A percentile compares a stretch with the other conserved stretches of the same genome.
Evolutionary conservation across 2,113 vertebrate species (phyloP).

Genomic region (Rhizomys pruinosus): DNA sequence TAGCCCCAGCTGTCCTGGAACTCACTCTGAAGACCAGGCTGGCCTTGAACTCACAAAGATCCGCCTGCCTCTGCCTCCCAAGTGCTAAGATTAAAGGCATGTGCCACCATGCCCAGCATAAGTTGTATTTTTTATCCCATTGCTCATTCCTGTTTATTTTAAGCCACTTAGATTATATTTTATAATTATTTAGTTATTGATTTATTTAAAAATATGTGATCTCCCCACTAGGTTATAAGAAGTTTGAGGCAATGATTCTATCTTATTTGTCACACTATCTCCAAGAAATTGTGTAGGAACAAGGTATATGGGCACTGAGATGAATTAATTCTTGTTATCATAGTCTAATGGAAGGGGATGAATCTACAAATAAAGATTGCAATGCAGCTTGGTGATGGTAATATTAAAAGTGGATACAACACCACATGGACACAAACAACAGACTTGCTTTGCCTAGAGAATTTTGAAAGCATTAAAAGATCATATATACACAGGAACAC

Average conservation of each 20-base stretch:
- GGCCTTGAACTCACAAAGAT: too few relatives aligned
- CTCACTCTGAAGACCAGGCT: too few relatives aligned
- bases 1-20: too few relatives aligned
- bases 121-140: neutral
- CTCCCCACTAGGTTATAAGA: neutral
- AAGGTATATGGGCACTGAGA: neutral
- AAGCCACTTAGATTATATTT: neutral
- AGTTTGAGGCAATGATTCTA: neutral
- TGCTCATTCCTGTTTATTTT: conserved; percentile 43
- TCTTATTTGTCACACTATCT: neutral
- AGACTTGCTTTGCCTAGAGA: neutral
- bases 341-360: neutral
- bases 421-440: neutral
- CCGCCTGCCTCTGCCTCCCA: too few relatives aligned
- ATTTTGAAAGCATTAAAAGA: conserved; percentile 11
- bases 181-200: neutral
- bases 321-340: neutral
- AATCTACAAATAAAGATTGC: conserved; percentile 3
- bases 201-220: neutral
- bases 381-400: neutral
- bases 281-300: neutral
- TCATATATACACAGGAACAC: neutral
- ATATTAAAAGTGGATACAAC: neutral
- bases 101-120: too few relatives aligned
- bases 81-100: too few relatives aligned